These are phyloP conservation scores for Diacarnus erythraeanus DNA, from an alignment of 37 sponge, comb jelly and placozoan species.

Conservation along the genomic window DNA sequence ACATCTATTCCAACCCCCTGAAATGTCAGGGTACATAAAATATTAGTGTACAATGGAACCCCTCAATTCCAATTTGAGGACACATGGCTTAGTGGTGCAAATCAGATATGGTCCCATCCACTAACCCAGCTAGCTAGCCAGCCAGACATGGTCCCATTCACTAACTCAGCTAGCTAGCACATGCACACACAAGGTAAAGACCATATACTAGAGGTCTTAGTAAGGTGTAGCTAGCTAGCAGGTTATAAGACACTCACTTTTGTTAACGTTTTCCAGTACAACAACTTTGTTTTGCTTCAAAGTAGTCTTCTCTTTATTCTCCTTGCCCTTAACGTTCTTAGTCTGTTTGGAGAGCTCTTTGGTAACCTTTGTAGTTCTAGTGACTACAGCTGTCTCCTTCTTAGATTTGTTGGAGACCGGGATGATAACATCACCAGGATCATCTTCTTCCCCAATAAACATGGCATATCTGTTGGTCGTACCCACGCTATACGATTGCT, in stretches of 20 bases:
- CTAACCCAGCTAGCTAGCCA: no score
- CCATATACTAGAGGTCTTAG: no score
- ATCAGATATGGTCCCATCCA: no score
- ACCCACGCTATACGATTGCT: conserved; percentile 61
- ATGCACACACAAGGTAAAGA: no score
- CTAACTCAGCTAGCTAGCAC: no score
- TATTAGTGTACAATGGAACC: no score
- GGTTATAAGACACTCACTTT: not conserved
- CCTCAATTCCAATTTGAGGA: no score
- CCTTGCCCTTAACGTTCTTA: conserved; percentile 21
- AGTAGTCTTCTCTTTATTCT: conserved; percentile 36
- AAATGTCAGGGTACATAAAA: no score
- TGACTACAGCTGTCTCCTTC: not conserved
- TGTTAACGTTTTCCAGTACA: not conserved
- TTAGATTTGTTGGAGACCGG: conserved; percentile 10
- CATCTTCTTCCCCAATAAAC: conserved; percentile 76
- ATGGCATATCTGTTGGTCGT: conserved; percentile 74
- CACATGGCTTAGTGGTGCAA: no score
- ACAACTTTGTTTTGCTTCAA: conserved; percentile 6
- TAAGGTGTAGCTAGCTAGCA: not conserved
- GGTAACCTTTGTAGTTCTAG: not conserved
- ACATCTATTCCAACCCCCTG: no score
- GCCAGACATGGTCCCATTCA: no score
- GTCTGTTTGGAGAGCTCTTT: conserved; percentile 1
- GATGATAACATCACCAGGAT: conserved; percentile 68